Base-by-base conservation (phyloP, 2,888 invertebrate genomes). In the Cataglyphis cursor region DNA sequence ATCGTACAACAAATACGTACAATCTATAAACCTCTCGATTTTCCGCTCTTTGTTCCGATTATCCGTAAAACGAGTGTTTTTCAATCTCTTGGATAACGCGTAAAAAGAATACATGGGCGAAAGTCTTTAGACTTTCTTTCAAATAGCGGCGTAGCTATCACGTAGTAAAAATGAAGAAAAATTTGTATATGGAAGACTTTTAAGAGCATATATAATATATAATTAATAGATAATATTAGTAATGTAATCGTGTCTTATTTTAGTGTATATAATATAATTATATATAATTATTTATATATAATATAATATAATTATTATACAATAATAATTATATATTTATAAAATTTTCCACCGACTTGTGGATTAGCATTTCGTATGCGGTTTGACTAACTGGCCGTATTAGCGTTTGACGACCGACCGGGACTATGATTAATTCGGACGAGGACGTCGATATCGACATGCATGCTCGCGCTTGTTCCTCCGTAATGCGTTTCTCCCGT, bases 401-500 rank as follows among this genome's bases (percentile, higher is more conserved):
- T 86, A 87, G 73, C 76, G 82, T 74, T n/a, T 59, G 73, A 57
- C 73, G 80, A 59, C 38, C 59, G 38, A 48, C 73, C 48, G 70
- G n/a, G 51, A 51, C 51, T 51, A 84, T 87, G 85, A 89, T 91
- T 87, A 89, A 91, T 90, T 81, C 83, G 85, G 83, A 87, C 88
- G 87, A 85, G 84, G 87, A 85, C 85, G 83, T 86, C 89, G 84
- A 84, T 90, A 90, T 85, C 85, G 86, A 83, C 78, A 82, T 81
- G 78, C 89, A 66, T 85, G 88, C 85, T 81, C 82, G 76, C 68
- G 72, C 51, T 65, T 24, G 80, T 75, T 85, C 82, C 81, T 76
- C 81, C 83, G 82, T 88, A 88, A 89, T 87, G 85, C 72, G 86
- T 88, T 80, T 64, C 57, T 75, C 28, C 57, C 59, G 31, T 48